Base-by-base conservation (phyloP, 37 sponge, comb jelly and placozoan genomes). In the Chondrilla cf. caribensis region DNA sequence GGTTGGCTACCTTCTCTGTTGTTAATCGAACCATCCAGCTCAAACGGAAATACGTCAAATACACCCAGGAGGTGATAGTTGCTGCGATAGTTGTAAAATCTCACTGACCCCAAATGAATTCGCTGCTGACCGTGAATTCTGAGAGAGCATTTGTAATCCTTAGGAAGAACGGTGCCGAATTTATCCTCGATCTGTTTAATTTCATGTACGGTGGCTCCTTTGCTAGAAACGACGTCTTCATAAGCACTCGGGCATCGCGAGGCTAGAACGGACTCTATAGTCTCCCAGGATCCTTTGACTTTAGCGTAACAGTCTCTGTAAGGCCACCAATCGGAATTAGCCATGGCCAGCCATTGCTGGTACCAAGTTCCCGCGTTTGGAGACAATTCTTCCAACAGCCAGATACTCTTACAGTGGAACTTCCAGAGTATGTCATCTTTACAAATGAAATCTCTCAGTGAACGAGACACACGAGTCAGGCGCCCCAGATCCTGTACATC, bases 221-320 rank as follows among this genome's bases (percentile, higher is more conserved):
- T 72, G 28, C 41, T 55, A 26, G 21, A 24, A 36, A 80, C 77
- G 14, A 84, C 14, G 0, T 59, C 51, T 2, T 39, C 66, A 60
- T 85, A 60, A 29, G 25, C 33, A 11, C 3, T 58, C 32, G 70
- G 58, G 22, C 40, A 29, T 39, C 57, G 67, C 0, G 0, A 11
- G 2, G 31, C 6, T 11, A 87, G 70, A 32, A 26, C 47, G 21
- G 35, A 81, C 54, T 84, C 84, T 1, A 84, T 77, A 5, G 29
- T 15, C 17, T 54, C 77, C 87, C 87, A 87, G 2, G 87, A 83
- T 38, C 36, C 28, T 72, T 87, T 87, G 38, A 87, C 78, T 0
- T 76, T 70, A 1, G 87, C 87, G 60, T 78, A 87, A 38, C 82
- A 82, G 55, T 40, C 58, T 41, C 33, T 60, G 78, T 87, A 82